Evolutionary conservation across 1,140 invertebrate genomes (phyloP).

Genomic region (Zaprionus africanus): DNA sequence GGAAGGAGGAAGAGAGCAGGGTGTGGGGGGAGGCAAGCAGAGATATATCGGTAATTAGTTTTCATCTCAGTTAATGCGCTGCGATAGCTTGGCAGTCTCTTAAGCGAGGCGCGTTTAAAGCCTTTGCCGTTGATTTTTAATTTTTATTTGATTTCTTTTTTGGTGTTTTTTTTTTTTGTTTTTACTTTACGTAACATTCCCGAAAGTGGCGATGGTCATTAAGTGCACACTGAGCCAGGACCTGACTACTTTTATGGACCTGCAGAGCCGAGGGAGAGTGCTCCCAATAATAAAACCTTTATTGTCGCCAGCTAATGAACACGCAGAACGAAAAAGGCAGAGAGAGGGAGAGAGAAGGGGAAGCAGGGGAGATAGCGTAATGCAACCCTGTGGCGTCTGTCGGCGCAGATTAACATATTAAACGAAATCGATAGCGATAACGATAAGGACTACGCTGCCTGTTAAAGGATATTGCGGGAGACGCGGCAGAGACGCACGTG

Average conservation of each 20-base stretch:
- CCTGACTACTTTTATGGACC: constrained; percentile 65
- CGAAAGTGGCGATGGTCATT: constrained; percentile 57
- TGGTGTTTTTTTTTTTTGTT: constrained; percentile 1
- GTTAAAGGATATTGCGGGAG: constrained; percentile 71
- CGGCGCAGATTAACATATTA: constrained; percentile 78
- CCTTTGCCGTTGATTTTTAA: constrained; percentile 70
- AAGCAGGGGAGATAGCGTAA: constrained; percentile 1
- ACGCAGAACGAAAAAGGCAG: constrained; percentile 2
- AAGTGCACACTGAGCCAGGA: constrained; percentile 58
- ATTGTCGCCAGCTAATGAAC: constrained; percentile 70
- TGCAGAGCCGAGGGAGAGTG: constrained; percentile 30
- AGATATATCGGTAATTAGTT: constrained; percentile 61
- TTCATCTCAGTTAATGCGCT: constrained; percentile 56
- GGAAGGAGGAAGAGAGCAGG: not conserved
- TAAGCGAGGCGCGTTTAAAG: constrained; percentile 63
- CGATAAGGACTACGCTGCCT: constrained; percentile 51
- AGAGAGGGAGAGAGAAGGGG: not conserved
- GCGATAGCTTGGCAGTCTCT: constrained; percentile 69
- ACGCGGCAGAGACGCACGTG: constrained; percentile 62
- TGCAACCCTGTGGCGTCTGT: constrained; percentile 21
- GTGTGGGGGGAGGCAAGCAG: constrained; percentile 5
- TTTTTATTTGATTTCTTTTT: constrained; percentile 65
- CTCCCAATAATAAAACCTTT: constrained; percentile 62
- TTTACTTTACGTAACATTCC: constrained; percentile 26
- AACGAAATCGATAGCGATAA: constrained; percentile 76